phyloP scores from a whole-genome alignment of 2,888 invertebrate genomes.

The Elegia similella region DNA sequence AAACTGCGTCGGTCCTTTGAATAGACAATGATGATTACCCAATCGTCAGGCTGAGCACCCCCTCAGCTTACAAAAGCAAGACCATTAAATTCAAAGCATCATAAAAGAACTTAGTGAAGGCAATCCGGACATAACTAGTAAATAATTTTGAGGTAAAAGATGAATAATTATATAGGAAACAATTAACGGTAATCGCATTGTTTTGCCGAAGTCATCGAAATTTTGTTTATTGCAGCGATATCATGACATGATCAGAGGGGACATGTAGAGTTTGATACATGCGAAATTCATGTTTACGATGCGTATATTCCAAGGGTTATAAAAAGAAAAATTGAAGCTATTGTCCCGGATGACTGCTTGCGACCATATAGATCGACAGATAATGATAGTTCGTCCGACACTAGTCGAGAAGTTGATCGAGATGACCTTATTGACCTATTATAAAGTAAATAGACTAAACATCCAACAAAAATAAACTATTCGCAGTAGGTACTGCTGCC shows the following conservation, averaged over 20 bases:
- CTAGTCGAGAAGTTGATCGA: too few relatives aligned
- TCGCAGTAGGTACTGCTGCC: too few relatives aligned
- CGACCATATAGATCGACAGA: too few relatives aligned
- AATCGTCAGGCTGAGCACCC: too few relatives aligned
- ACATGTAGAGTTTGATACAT: neutral
- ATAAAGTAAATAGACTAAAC: too few relatives aligned
- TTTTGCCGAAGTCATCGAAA: slow-evolving; percentile 14
- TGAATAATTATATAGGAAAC: slow-evolving; percentile 16
- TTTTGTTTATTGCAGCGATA: neutral
- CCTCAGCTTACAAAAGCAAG: slow-evolving; percentile 18
- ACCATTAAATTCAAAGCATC: slow-evolving; percentile 16
- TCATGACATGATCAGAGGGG: slow-evolving; percentile 17
- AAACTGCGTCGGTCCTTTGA: neutral
- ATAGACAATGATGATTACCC: slow-evolving; percentile 18
- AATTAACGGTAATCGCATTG: slow-evolving; percentile 14
- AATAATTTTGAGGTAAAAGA: slow-evolving; percentile 20
- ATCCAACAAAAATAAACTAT: too few relatives aligned
- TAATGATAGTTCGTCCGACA: too few relatives aligned
- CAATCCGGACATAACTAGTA: slow-evolving; percentile 16
- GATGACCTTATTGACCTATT: too few relatives aligned
- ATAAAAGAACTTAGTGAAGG: slow-evolving; percentile 4
- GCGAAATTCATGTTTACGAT: slow-evolving; percentile 23
- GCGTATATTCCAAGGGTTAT: slow-evolving; percentile 24
- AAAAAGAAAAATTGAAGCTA: too few relatives aligned
- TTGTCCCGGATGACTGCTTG: too few relatives aligned